These are phyloP conservation scores for Arctia plantaginis DNA, from an alignment of 2,888 invertebrate genomes.

Conservation along the genomic window DNA sequence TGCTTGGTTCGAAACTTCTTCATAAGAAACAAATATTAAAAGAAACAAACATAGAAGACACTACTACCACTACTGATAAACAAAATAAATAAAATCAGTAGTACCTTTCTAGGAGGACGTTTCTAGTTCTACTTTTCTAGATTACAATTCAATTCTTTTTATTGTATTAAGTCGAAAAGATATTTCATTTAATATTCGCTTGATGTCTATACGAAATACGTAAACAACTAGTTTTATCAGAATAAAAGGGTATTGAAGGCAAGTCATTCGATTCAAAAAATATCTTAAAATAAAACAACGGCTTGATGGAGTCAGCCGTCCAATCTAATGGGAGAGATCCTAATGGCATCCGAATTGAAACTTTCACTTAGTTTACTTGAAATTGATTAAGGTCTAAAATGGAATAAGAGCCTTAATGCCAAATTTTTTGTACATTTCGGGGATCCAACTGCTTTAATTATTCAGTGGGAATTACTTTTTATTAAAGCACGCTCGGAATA, in stretches of 20 bases:
- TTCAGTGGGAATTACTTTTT: slow-evolving; percentile 19
- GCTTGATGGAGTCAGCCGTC: slow-evolving; percentile 46
- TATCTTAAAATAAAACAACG: slow-evolving; percentile 37
- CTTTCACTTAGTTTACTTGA: slow-evolving; percentile 72
- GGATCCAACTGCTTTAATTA: slow-evolving; percentile 30
- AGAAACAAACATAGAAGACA: background rate
- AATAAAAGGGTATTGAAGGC: background rate
- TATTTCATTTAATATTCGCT: background rate
- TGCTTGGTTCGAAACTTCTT: background rate
- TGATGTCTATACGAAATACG: background rate
- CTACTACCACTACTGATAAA: background rate
- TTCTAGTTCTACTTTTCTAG: background rate
- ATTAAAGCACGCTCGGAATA: slow-evolving; percentile 9
- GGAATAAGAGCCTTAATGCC: slow-evolving; percentile 55
- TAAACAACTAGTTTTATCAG: background rate
- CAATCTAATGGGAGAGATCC: slow-evolving; percentile 51
- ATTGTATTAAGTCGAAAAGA: background rate
- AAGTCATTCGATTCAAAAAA: slow-evolving; percentile 30
- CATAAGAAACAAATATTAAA: background rate
- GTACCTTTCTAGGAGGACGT: background rate
- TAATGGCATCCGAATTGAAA: slow-evolving; percentile 71
- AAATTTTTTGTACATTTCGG: slow-evolving; percentile 35
- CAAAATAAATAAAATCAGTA: background rate
- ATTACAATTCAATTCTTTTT: background rate
- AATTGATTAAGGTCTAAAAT: slow-evolving; percentile 71